Evolutionary conservation across 2,113 vertebrate genomes (phyloP).

Genomic region (Lamprotornis superbus): DNA sequence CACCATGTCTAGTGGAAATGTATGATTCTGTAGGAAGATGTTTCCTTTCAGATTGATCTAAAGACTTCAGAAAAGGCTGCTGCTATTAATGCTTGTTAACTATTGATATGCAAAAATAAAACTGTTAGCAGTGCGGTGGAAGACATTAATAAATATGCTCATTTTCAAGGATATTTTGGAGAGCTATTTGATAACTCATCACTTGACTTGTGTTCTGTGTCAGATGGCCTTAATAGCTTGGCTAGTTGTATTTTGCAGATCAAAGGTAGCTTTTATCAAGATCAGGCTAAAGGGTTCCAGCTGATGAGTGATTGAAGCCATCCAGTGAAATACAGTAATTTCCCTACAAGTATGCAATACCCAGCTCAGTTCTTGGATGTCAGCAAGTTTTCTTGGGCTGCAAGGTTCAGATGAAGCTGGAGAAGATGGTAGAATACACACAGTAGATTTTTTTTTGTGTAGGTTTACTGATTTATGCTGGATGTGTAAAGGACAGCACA

Average conservation of each 20-base stretch:
- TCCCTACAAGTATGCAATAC: neutral
- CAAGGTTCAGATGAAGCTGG: neutral
- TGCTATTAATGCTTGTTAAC: conserved; percentile 22
- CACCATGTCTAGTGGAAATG: conserved; percentile 19
- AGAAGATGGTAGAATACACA: neutral
- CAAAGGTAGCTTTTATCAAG: neutral
- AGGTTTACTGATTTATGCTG: neutral
- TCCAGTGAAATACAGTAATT: neutral
- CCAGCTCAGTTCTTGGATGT: neutral
- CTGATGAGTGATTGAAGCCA: neutral
- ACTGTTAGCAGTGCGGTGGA: neutral
- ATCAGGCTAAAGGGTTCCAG: neutral
- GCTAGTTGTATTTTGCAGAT: neutral
- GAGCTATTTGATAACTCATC: neutral
- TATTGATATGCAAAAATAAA: conserved; percentile 24
- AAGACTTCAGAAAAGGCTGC: conserved; percentile 27
- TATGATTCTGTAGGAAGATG: conserved; percentile 5
- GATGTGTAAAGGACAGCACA: rapidly evolving
- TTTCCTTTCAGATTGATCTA: conserved; percentile 39
- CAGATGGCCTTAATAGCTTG: neutral
- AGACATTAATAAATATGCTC: neutral
- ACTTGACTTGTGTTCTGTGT: neutral
- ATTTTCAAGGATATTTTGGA: neutral
- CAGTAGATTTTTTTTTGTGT: neutral
- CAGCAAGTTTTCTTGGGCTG: neutral